Evolutionary conservation across 2,797 vertebrate genomes (phyloP), one percentile per base, ranked within the genome.

Genomic region (Odontamblyopus rebecca): DNA sequence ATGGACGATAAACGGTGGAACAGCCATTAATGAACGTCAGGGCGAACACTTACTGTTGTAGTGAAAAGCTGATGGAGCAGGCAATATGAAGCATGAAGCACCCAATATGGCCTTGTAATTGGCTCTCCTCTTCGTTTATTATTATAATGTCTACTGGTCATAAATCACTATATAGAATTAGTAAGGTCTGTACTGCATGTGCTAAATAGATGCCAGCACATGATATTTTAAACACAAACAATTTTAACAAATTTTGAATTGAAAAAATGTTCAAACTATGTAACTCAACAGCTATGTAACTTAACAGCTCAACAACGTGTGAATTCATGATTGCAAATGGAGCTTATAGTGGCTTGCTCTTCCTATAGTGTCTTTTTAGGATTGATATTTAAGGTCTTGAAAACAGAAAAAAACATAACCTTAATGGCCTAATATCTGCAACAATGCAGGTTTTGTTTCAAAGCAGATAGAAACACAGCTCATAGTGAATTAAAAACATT

Each of bases 101-200:
- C 69, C 72, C 56, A 79, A 80, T 71, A 82, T 68, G 68, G 74
- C 75, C 67, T 72, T 41, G 57, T 88, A 88, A 90, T 85, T 82
- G 79, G 78, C 69, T 76, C 65, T 41, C 18, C 41, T 38, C 61
- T 41, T 12, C 71, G 29, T 54, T 67, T 60, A 41, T 53, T 72
- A 51, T 70, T 30, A 38, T 6, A 7, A 5, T 72, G 74, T 78
- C 74, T 69, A 60, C 78, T 72, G 68, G 50, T 72, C 70, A 81
- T 88, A 84, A 89, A 89, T 90, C 82, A 84, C 48, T 32, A 18
- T 71, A 64, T 76, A 61, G 78, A 76, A 82, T 59, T n/a, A 68
- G 53, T 63, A 23, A 26, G 51, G 60, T 57, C 63, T 30, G 32
- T 29, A 44, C 71, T 4, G 18, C 23, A 68, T 30, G 71, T 61